These are phyloP conservation scores for Calephelis nemesis DNA, from an alignment of 1,140 invertebrate genomes.

Conservation along the genomic window DNA sequence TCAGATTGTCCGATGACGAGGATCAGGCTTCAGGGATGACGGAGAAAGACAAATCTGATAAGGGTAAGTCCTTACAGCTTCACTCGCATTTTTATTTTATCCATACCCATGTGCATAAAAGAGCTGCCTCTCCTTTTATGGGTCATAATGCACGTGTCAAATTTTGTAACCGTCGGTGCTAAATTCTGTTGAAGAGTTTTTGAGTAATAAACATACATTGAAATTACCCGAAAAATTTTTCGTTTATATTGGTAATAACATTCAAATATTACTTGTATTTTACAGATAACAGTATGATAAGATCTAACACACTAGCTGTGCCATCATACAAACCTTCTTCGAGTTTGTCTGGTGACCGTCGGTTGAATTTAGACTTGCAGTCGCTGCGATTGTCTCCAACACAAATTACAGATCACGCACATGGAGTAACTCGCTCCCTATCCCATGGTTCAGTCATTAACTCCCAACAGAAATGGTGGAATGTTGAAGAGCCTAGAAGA, in stretches of 20 bases:
- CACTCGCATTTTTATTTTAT: no score
- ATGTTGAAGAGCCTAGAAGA: slow-evolving; percentile 55
- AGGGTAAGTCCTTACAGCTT: slow-evolving; percentile 40
- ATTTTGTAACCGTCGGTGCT: no score
- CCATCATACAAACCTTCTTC: slow-evolving; percentile 69
- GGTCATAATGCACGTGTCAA: no score
- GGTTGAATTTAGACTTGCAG: slow-evolving; percentile 62
- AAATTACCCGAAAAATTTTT: no score
- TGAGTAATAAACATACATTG: no score
- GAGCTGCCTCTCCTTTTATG: no score
- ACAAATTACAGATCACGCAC: slow-evolving; percentile 60
- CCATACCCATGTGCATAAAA: no score
- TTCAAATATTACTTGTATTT: slow-evolving; percentile 11
- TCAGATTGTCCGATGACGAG: slow-evolving; percentile 72
- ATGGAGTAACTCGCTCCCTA: slow-evolving; percentile 71
- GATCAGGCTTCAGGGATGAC: slow-evolving; percentile 75
- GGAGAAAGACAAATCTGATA: slow-evolving; percentile 69
- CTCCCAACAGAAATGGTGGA: slow-evolving; percentile 68
- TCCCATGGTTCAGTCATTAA: slow-evolving; percentile 75
- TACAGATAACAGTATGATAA: slow-evolving; percentile 75
- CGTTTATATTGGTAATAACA: no score
- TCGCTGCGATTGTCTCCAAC: slow-evolving; percentile 64
- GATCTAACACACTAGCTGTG: slow-evolving; percentile 81
- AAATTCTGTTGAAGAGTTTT: no score
- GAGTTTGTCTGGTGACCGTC: slow-evolving; percentile 56